Evolutionary conservation across 2,113 vertebrate genomes (phyloP), one percentile per base, ranked within the genome.

Genomic region (Oenanthe oenanthe): DNA sequence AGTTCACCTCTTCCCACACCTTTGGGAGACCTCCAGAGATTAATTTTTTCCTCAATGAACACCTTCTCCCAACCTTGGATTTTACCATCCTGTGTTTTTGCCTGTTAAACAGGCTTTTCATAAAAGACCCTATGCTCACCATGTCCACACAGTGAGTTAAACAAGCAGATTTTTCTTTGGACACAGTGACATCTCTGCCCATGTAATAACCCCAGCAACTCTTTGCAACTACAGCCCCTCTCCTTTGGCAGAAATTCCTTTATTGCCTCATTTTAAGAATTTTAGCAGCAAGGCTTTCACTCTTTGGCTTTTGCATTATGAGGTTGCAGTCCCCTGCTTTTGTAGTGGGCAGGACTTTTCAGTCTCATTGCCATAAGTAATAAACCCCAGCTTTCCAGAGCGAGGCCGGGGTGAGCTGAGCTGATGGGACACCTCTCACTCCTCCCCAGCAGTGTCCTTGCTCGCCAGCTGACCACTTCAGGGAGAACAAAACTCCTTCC

Each of bases 391-490:
- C 65, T 81, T 51, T 25, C 42, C n/a, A 51, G n/a, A 28, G 29
- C 0, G 0, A 88, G 83, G 38, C 66, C 0, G 0, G 36, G 17
- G 6, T 56, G 31, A 67, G n/a, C 29, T 16, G 18, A 63, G 58
- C 38, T 74, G 42, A 66, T 71, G 78, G 56, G 79, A 67, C 0
- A 14, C 15, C 14, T 73, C 81, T 73, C 0, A 0, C 19, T 89
- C 56, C 56, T 87, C 87, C 65, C 65, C 73, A 86, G 65, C 65
- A 68, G n/a, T 3, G 0, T 72, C 50, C 50, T 91, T 3, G 0
- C 24, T 54, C 54, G 83, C 58, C 22, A 66, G 62, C 84, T 81
- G 25, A 34, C 58, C 0, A 1, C 51, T 29, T 20, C 3, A 2
- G 26, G 29, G 48, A 77, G 34, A 20, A 66, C 32, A 72, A 81